Percentiles rank a stretch among this genome's conserved stretches.
phyloP scores from a whole-genome alignment of 2,797 vertebrate species.

The Petrocephalus sullivani region DNA sequence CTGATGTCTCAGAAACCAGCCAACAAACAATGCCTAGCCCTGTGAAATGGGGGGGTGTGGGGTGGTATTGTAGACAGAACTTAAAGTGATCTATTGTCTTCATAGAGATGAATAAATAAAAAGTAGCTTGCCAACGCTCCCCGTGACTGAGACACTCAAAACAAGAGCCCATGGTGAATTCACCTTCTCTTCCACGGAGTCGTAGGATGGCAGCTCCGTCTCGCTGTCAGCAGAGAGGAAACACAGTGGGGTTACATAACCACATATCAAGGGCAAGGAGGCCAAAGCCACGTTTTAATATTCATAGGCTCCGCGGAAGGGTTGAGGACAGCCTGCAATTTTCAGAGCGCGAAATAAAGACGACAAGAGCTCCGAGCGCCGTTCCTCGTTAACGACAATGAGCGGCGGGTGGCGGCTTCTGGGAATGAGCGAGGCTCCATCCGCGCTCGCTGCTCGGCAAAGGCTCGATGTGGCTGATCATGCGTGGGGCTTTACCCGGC shows the following conservation, averaged over 20 bases:
- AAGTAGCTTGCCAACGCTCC: neutral
- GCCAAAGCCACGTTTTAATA: neutral
- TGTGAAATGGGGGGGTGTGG: neutral
- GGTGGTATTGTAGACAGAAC: neutral
- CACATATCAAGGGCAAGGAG: neutral
- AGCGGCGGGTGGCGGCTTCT: neutral
- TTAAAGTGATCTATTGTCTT: neutral
- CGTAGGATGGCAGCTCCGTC: conserved; percentile 79
- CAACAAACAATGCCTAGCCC: neutral
- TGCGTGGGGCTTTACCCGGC: neutral
- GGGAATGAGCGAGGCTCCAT: neutral
- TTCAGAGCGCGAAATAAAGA: neutral
- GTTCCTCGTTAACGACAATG: neutral
- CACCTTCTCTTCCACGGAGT: conserved; percentile 80
- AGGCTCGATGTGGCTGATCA: neutral
- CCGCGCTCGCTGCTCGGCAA: neutral
- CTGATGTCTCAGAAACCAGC: neutral
- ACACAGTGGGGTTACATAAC: neutral
- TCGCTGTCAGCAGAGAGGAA: conserved; percentile 61
- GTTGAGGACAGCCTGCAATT: neutral
- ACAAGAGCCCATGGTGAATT: conserved; percentile 38
- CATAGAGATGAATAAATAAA: neutral
- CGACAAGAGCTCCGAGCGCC: neutral
- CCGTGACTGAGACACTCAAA: neutral
- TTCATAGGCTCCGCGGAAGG: neutral